These are phyloP conservation scores for Meloe dianella DNA, from an alignment of 2,888 invertebrate genomes.

Conservation along the genomic window DNA sequence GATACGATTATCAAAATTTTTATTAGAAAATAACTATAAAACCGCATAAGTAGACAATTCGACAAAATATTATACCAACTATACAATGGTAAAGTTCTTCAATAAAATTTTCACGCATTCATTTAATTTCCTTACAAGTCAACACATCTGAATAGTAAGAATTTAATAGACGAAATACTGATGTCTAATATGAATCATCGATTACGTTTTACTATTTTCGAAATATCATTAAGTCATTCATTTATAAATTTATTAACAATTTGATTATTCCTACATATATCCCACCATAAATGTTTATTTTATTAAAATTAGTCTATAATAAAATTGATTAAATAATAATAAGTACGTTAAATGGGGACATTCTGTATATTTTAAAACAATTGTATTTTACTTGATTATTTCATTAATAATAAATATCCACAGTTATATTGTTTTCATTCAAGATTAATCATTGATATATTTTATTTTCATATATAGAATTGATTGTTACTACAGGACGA, in stretches of 20 bases:
- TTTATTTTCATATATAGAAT: neutral
- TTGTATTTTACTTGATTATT: neutral
- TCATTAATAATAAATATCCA: constrained; percentile 1
- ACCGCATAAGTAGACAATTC: neutral
- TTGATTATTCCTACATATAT: neutral
- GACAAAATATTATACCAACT: neutral
- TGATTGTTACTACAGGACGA: neutral
- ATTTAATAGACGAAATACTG: constrained; percentile 1
- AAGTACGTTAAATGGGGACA: neutral
- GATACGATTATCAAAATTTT: neutral
- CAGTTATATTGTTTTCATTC: constrained; percentile 3
- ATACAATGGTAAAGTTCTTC: neutral
- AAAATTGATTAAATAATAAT: too few species aligned
- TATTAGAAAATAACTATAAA: neutral
- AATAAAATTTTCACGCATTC: constrained; percentile 2
- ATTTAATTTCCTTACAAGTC: neutral
- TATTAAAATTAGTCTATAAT: too few species aligned
- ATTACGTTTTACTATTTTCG: neutral
- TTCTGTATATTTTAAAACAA: neutral
- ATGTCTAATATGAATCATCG: neutral
- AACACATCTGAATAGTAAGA: neutral
- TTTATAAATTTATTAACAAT: too few species aligned
- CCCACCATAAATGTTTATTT: neutral
- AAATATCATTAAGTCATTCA: neutral
- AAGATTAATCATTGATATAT: constrained; percentile 6